Evolutionary conservation across 2,113 vertebrate genomes (phyloP), one percentile per base, ranked within the genome.

Genomic region (Patagioenas fasciata): DNA sequence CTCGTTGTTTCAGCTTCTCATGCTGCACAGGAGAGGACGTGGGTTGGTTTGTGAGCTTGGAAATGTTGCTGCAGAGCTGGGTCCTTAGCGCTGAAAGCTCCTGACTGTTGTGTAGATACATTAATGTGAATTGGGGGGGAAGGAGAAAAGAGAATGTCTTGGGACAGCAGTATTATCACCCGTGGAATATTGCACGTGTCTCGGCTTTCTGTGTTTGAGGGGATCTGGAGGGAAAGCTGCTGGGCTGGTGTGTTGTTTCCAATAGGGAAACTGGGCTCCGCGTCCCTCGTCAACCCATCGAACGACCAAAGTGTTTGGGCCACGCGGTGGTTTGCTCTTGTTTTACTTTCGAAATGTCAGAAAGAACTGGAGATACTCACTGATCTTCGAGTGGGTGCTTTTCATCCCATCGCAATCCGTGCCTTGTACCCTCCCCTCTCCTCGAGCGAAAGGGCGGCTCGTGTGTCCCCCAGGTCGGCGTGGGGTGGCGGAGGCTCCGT

Each of bases 381-480:
- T 84, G 44, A 14, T 42, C 83, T 87, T 40, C 36, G 8, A 36
- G 25, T 5, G 79, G 93, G 38, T 89, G 91, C 38, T 57, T 89
- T 88, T 60, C 86, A 86, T 87, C 91, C 84, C 7, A 0, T 53
- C 69, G 65, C 25, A 81, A 85, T 89, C 65, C 5, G 95, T 95
- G 95, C 94, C 94, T 97, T 97, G 91, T 91, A 58, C 79, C 80
- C 48, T 84, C 42, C 93, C 83, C 31, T 25, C 20, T 62, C 85
- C 71, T 11, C 11, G 74, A 79, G 81, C 56, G 24, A 18, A 29
- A 48, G 80, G 85, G 10, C 11, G 8, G 38, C 53, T 34, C 21
- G 4, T 19, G 84, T 26, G 51, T n/a, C 58, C 50, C 42, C 16
- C 7, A 4, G 42, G 16, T 44, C 42, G 16, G 42, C 17, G 42